A percentile compares a stretch with the other conserved stretches of the same genome.
phyloP scores from a whole-genome alignment of 2,888 invertebrate species.

The Vanessa cardui region DNA sequence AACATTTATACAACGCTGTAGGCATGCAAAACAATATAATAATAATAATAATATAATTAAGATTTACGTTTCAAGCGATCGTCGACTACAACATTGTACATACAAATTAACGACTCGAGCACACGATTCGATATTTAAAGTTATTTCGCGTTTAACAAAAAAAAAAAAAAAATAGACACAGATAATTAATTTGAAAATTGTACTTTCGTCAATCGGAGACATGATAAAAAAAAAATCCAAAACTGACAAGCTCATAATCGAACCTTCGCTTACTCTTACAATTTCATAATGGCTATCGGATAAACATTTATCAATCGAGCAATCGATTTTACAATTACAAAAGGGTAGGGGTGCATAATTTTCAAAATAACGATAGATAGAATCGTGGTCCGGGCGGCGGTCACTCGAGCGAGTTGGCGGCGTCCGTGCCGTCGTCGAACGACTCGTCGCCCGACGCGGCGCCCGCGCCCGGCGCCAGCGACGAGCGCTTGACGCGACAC shows the following conservation, averaged over 20 bases:
- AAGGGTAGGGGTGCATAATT: neutral
- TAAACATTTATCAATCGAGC: too few species aligned
- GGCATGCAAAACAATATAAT: slow-evolving; percentile 7
- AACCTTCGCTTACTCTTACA: too few species aligned
- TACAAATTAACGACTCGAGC: neutral
- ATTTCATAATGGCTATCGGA: too few species aligned
- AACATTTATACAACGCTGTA: slow-evolving; percentile 26
- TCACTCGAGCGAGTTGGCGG: slow-evolving; percentile 88
- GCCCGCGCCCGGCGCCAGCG: slow-evolving; percentile 84
- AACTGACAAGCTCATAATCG: neutral
- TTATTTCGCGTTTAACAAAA: neutral
- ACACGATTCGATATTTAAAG: slow-evolving; percentile 5
- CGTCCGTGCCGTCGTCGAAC: slow-evolving; percentile 88
- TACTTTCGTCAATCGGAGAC: neutral
- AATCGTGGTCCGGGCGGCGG: slow-evolving; percentile 14
- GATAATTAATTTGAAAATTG: slow-evolving; percentile 1
- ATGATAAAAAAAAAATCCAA: neutral
- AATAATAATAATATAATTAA: slow-evolving; percentile 1
- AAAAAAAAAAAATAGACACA: too few species aligned
- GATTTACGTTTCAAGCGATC: slow-evolving; percentile 2
- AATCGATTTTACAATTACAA: neutral
- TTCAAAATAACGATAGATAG: neutral
- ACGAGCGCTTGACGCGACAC: slow-evolving; percentile 86
- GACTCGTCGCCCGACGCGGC: slow-evolving; percentile 89
- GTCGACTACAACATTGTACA: slow-evolving; percentile 14